Evolutionary conservation across 2,797 vertebrate species (phyloP).

Genomic region (Notolepis coatsorum): DNA sequence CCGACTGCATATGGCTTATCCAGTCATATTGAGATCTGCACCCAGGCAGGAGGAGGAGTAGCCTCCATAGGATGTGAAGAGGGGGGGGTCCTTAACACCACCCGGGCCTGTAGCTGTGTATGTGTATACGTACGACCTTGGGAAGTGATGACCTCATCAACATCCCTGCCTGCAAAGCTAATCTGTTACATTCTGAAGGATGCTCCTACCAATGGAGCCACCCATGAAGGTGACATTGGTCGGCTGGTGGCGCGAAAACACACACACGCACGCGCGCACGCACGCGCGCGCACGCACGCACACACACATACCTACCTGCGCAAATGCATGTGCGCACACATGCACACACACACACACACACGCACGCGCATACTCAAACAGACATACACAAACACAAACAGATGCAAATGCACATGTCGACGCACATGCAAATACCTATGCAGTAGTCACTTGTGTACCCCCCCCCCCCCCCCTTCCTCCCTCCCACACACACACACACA

Average conservation of each 20-base stretch:
- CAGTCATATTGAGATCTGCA: conserved; percentile 47
- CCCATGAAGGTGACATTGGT: conserved; percentile 82
- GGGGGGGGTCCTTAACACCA: conserved; percentile 50
- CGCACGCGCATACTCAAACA: background rate
- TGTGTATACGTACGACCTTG: conserved; percentile 77
- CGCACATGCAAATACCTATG: no score
- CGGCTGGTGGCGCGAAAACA: conserved; percentile 50
- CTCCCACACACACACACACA: conserved; percentile 30
- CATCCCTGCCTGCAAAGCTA: conserved; percentile 77
- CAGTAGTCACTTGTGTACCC: no score
- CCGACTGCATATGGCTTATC: conserved; percentile 52
- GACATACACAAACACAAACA: background rate
- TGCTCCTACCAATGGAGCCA: conserved; percentile 71
- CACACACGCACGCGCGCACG: conserved; percentile 16
- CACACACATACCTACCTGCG: background rate
- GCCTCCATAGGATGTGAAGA: conserved; percentile 51
- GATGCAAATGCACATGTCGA: background rate
- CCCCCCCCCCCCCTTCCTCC: no score
- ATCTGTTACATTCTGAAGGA: conserved; percentile 81
- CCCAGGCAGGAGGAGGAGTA: conserved; percentile 46
- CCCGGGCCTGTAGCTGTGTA: conserved; percentile 52
- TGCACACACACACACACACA: conserved; percentile 14
- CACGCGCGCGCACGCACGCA: background rate
- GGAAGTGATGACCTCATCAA: conserved; percentile 80
- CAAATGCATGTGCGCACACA: conserved; percentile 27